Percentiles rank a stretch among this genome's conserved stretches.
Conservation (phyloP, 2,113 vertebrate species). For the cat (Felis catus) region F.catus_Fca126_mat1.0 CM031413.1:89233001-89233500, state of each 20-base stretch:
- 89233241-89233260: conserved; percentile 38
- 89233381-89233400: neutral
- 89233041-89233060: neutral
- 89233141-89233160: conserved; percentile 45
- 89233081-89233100: neutral
- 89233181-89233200: conserved; percentile 57
- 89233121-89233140: conserved; percentile 2
- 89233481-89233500: neutral
- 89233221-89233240: conserved; percentile 54
- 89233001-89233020: neutral
- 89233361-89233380: neutral
- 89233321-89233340: neutral
- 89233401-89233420: neutral
- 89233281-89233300: neutral
- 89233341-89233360: neutral
- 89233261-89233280: neutral
- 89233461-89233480: neutral
- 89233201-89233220: conserved; percentile 66
- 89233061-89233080: conserved; percentile 46
- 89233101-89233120: neutral
- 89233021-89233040: neutral
- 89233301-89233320: neutral
- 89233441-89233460: neutral
- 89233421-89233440: neutral
- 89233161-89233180: conserved; percentile 59